Conservation (phyloP, 2,888 invertebrate genomes). For the Pseudococcus viburni region DNA sequence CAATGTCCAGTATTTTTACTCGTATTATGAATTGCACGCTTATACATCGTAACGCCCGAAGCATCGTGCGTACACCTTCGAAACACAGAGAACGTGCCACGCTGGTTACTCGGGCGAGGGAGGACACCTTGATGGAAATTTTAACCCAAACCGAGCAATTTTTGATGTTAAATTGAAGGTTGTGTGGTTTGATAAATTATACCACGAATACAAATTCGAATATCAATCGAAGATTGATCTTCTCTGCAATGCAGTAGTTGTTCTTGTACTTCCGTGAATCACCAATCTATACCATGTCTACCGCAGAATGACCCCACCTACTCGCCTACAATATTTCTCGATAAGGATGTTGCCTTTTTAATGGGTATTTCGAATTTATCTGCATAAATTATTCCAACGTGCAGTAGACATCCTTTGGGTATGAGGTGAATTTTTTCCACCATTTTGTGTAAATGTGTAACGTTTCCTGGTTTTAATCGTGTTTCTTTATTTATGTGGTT, state of each 20-base stretch:
- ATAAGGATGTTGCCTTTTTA: slow-evolving; percentile 9
- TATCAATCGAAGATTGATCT: background rate
- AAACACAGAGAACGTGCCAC: slow-evolving; percentile 11
- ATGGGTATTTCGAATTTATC: slow-evolving; percentile 9
- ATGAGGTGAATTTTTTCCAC: background rate
- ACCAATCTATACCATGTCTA: background rate
- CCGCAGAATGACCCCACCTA: background rate
- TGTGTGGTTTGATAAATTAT: slow-evolving; percentile 12
- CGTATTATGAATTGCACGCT: slow-evolving; percentile 9
- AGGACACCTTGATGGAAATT: slow-evolving; percentile 5
- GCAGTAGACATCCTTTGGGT: background rate
- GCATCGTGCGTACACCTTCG: background rate
- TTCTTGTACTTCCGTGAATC: background rate
- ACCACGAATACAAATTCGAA: background rate
- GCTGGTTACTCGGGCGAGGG: background rate
- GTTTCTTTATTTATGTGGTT: background rate
- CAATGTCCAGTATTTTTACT: background rate
- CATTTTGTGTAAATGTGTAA: background rate
- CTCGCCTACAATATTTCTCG: background rate
- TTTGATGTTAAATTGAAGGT: background rate
- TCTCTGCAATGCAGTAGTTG: background rate
- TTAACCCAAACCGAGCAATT: background rate
- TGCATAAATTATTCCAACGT: background rate
- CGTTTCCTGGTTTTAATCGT: slow-evolving; percentile 20
- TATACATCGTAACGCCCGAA: background rate